Conservation (phyloP, 2,888 invertebrate genomes). For the Erpobdella octoculata region DNA sequence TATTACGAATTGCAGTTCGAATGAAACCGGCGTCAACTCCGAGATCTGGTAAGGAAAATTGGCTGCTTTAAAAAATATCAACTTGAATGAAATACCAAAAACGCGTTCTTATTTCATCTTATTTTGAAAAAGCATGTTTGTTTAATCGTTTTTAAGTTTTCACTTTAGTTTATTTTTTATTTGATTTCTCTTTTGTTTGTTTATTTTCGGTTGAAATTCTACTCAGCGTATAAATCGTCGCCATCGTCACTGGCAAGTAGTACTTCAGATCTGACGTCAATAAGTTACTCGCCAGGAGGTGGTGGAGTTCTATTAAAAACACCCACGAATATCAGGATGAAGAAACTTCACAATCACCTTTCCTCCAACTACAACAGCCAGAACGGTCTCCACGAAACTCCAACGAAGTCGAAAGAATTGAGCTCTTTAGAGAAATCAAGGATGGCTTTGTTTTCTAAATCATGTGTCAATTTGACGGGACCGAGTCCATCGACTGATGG, state of each 20-base stretch:
- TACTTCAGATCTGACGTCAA: too few relatives aligned
- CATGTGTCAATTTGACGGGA: neutral
- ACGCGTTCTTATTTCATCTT: too few relatives aligned
- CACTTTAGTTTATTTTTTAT: too few relatives aligned
- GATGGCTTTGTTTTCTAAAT: neutral
- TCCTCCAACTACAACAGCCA: neutral
- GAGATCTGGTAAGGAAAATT: slow-evolving; percentile 18
- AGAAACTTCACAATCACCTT: neutral
- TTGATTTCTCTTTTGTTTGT: too few relatives aligned
- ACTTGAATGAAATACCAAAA: slow-evolving; percentile 16
- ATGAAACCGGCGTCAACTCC: slow-evolving; percentile 5
- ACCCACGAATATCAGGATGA: slow-evolving; percentile 2
- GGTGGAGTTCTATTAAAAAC: too few relatives aligned
- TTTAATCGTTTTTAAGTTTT: too few relatives aligned
- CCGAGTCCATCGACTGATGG: neutral
- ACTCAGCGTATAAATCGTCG: too few relatives aligned
- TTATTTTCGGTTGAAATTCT: too few relatives aligned
- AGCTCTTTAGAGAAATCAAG: slow-evolving; percentile 6
- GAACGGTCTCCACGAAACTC: neutral
- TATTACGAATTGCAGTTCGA: neutral
- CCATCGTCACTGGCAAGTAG: too few relatives aligned
- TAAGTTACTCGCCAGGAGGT: too few relatives aligned
- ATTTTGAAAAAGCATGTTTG: too few relatives aligned
- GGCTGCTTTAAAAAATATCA: neutral
- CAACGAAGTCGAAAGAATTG: slow-evolving; percentile 6